phyloP scores from a whole-genome alignment of 2,797 vertebrate genomes.

The Chaetophractus vellerosus region DNA sequence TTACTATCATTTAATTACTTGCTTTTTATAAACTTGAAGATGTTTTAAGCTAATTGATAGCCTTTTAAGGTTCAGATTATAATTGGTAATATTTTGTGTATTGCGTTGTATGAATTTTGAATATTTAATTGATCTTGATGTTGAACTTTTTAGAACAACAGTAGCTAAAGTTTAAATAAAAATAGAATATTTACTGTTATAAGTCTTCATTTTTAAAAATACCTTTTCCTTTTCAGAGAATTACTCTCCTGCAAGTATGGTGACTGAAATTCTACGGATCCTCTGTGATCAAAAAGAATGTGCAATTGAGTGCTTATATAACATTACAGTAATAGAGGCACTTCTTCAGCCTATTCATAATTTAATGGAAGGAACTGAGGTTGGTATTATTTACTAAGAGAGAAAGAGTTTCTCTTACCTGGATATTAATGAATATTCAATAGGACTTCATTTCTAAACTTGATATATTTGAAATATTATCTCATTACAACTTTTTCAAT shows the following conservation, averaged over 20 bases:
- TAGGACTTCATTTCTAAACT: slow-evolving; percentile 42
- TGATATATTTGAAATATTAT: slow-evolving; percentile 21
- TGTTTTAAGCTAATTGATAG: neutral
- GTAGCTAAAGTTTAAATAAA: neutral
- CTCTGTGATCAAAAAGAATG: slow-evolving; percentile 95
- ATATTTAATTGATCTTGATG: neutral
- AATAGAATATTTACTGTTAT: neutral
- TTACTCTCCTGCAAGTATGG: slow-evolving; percentile 93
- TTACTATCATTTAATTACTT: neutral
- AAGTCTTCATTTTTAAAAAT: slow-evolving; percentile 39
- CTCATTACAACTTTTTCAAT: neutral
- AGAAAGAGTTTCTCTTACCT: neutral
- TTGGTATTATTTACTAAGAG: slow-evolving; percentile 85
- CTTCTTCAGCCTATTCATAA: slow-evolving; percentile 93
- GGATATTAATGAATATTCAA: neutral
- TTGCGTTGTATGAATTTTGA: slow-evolving; percentile 32
- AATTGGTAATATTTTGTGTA: neutral
- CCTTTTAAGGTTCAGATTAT: neutral
- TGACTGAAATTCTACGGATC: slow-evolving; percentile 94
- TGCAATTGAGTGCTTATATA: slow-evolving; percentile 93
- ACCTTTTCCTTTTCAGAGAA: slow-evolving; percentile 88
- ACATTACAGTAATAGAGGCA: slow-evolving; percentile 90
- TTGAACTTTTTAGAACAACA: neutral
- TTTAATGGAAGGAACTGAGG: slow-evolving; percentile 93
- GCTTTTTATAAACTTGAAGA: slow-evolving; percentile 34